Evolutionary conservation across 1,140 invertebrate species (phyloP).

Genomic region (Bombyx mori): DNA sequence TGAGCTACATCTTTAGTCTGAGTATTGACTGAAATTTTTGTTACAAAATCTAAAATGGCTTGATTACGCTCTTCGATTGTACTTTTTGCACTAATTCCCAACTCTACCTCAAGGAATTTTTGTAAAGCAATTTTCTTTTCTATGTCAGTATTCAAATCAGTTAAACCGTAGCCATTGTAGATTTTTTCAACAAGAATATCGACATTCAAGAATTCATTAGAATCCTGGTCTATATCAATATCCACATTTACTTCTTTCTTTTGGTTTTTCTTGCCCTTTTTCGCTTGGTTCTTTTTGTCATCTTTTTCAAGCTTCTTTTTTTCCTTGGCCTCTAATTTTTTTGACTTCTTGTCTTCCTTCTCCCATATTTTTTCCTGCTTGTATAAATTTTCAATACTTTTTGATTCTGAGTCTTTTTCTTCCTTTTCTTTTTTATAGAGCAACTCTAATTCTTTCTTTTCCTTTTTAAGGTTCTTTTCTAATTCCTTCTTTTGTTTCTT

Average conservation of each 20-base stretch:
- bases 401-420: slow-evolving; percentile 13
- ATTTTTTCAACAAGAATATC: slow-evolving; percentile 50
- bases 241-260: slow-evolving; percentile 14
- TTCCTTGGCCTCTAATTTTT: slow-evolving; percentile 30
- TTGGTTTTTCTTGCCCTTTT: slow-evolving; percentile 20
- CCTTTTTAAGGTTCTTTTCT: slow-evolving; percentile 9
- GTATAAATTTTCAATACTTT: slow-evolving; percentile 12
- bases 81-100: slow-evolving; percentile 41
- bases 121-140: slow-evolving; percentile 41
- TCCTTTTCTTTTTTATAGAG: slow-evolving; percentile 16
- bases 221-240: slow-evolving; percentile 11
- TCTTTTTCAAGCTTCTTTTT: slow-evolving; percentile 32
- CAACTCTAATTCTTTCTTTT: slow-evolving; percentile 10
- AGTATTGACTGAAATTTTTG: slow-evolving; percentile 37
- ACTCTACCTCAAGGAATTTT: slow-evolving; percentile 43
- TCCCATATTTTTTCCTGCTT: slow-evolving; percentile 18
- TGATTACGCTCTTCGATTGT: slow-evolving; percentile 43
- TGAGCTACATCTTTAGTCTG: slow-evolving; percentile 25
- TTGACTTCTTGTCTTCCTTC: slow-evolving; percentile 25
- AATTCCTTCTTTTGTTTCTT: background rate
- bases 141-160: slow-evolving; percentile 29
- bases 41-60: slow-evolving; percentile 40
- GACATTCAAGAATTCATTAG: slow-evolving; percentile 32
- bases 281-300: slow-evolving; percentile 23
- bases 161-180: slow-evolving; percentile 50